Percentiles rank a stretch among this genome's conserved stretches.
phyloP scores from a whole-genome alignment of 1,140 invertebrate species.

The Magallana angulata region DNA sequence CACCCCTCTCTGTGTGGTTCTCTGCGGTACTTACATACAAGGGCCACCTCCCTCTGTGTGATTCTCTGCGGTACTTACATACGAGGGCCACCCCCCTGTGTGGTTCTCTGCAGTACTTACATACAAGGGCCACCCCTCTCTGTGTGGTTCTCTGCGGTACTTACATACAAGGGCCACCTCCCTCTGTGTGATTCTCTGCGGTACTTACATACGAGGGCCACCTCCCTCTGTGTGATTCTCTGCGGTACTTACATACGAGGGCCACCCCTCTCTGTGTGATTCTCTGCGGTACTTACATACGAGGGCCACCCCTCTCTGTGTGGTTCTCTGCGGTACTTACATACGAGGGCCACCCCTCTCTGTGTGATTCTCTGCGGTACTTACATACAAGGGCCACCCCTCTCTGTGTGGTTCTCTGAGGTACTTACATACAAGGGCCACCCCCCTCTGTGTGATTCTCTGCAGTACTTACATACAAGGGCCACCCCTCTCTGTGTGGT shows the following conservation, averaged over 20 bases:
- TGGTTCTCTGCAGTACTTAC: constrained; percentile 64
- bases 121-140: constrained; percentile 70
- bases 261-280: constrained; percentile 58
- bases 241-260: constrained; percentile 73
- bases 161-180: constrained; percentile 76
- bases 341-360: too few relatives aligned
- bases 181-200: too few relatives aligned
- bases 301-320: constrained; percentile 63
- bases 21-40: constrained; percentile 72
- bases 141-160: constrained; percentile 40
- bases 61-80: too few relatives aligned
- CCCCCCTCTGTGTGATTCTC: too few relatives aligned
- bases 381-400: too few relatives aligned
- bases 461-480: too few relatives aligned
- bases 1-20: constrained; percentile 51
- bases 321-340: too few relatives aligned
- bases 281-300: constrained; percentile 69
- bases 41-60: constrained; percentile 60
- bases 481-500: too few relatives aligned
- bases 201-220: constrained; percentile 74
- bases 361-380: too few relatives aligned
- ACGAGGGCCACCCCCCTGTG: too few relatives aligned
- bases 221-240: constrained; percentile 45
- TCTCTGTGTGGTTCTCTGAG: too few relatives aligned
- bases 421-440: too few relatives aligned